These are phyloP conservation scores for Sternarchorhynchus goeldii DNA, from an alignment of 2,797 vertebrate genomes.

Conservation along the genomic window DNA sequence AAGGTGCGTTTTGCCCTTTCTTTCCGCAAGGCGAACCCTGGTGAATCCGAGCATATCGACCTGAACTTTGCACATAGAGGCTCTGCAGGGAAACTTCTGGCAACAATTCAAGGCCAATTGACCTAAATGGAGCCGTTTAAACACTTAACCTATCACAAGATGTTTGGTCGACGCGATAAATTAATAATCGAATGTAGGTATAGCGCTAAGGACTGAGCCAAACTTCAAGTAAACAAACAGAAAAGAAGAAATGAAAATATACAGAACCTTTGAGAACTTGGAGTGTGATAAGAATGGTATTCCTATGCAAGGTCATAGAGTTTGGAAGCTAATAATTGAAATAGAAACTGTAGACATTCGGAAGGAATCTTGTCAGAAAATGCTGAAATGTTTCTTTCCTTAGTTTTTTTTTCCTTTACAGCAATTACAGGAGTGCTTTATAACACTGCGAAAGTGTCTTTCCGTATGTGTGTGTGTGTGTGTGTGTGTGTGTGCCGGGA, in stretches of 20 bases:
- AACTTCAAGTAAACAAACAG: slow-evolving; percentile 12
- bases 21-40: slow-evolving; percentile 25
- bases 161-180: not conserved
- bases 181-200: slow-evolving; percentile 17
- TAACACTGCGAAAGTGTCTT: no score
- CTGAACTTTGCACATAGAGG: slow-evolving; percentile 3
- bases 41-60: slow-evolving; percentile 17
- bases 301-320: not conserved
- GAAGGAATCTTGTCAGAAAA: no score
- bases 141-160: slow-evolving; percentile 23
- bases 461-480: no score
- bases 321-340: not conserved
- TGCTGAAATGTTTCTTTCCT: no score
- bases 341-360: no score
- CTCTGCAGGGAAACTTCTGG: slow-evolving; percentile 35
- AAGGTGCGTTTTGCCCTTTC: slow-evolving; percentile 16
- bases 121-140: slow-evolving; percentile 38
- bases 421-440: no score
- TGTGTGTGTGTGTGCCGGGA: not conserved
- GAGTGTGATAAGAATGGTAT: not conserved
- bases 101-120: slow-evolving; percentile 38
- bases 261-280: not conserved
- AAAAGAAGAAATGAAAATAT: not conserved
- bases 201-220: not conserved
- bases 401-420: no score